Evolutionary conservation across 2,797 vertebrate species (phyloP), one percentile per base, ranked within the genome.

Genomic region (Apodemus agrarius): DNA sequence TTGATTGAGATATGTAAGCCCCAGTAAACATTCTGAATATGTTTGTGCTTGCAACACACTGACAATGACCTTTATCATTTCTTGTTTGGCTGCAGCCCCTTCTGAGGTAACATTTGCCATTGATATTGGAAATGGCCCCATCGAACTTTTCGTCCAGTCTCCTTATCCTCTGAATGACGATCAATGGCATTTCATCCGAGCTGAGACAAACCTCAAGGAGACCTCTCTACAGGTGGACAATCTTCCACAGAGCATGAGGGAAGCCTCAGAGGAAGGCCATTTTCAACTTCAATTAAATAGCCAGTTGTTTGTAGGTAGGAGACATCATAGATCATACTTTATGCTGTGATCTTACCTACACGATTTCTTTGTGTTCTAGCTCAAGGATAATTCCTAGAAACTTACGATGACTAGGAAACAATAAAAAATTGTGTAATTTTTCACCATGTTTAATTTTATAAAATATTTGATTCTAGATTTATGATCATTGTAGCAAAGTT

Each of bases 241-340:
- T 98, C 99, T 99, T 72, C 99, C 99, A 0, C 98, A 97, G 72
- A 99, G 99, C 96, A 98, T 99, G 97, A 98, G 98, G 92, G 98
- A 99, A 96, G 99, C 99, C 3, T 98, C 99, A 0, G 97, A 98
- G 16, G 99, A 99, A n/a, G 99, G 99, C 78, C 99, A 99, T 90
- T 99, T 99, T 76, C 99, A 99, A 93, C 95, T 99, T n/a, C 99
- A 99, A 96, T 99, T 99, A 95, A 99, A 98, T 98, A 99, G 99
- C 98, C 99, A 99, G 94, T 98, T 99, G 89, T 99, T 99, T 98
- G 99, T 99, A 98, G 99, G 99, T 99, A 99, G 94, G 99, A 81
- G 93, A 78, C 16, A 49, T 82, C 29, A 78, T 80, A 87, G 84
- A 57, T 34, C 7, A 43, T 21, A 57, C 29, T 82, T 72, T 63